Base-by-base conservation (phyloP, 2,888 invertebrate species). In the Augochlorella aurata region DNA sequence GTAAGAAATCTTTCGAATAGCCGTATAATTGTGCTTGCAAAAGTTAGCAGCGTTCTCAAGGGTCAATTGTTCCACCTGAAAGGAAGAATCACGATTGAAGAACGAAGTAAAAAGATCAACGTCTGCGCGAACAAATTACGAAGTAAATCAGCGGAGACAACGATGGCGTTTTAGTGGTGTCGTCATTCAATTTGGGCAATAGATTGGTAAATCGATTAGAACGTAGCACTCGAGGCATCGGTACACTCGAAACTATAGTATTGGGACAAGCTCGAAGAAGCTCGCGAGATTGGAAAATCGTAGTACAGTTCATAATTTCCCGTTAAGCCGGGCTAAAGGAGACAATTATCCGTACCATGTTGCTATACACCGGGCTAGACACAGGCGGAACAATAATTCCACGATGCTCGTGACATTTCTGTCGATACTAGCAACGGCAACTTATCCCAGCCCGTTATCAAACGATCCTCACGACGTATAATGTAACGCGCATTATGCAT, bases 361-460 rank as follows among this genome's bases (percentile, higher is more conserved):
- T 38, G 38, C 29, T 29, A 29, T 3, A 29, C 29, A 3, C 38
- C 29, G 12, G 45, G 45, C 68, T 21, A 47, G 70, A 82, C 77
- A 65, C 29, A 14, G 49, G 21, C 71, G 21, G 58, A 77, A 82
- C 77, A 68, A 82, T 84, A 81, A 81, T 83, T 78, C 73, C 61
- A 12, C 54, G 21, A 50, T 9, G 66, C 49, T 54, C 74, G 61
- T 74, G 84, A 77, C 84, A 79, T 45, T 70, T 82, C 84, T 84
- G 84, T 79, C 82, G 79, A 84, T 84, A 77, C 58, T 63, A 44
- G 47, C 71, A 68, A 79, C 70, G 49, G 47, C 71, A 68, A 79
- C 70, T 84, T 82, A 84, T 79, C 79, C 73, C 49, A 9, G 78
- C n/a, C n/a, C 72, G 71, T 70, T 71, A 44, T 63, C 70, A 63